Evolutionary conservation across 2,888 invertebrate genomes (phyloP), one percentile per base, ranked within the genome.

Genomic region (Trisateles emortualis): DNA sequence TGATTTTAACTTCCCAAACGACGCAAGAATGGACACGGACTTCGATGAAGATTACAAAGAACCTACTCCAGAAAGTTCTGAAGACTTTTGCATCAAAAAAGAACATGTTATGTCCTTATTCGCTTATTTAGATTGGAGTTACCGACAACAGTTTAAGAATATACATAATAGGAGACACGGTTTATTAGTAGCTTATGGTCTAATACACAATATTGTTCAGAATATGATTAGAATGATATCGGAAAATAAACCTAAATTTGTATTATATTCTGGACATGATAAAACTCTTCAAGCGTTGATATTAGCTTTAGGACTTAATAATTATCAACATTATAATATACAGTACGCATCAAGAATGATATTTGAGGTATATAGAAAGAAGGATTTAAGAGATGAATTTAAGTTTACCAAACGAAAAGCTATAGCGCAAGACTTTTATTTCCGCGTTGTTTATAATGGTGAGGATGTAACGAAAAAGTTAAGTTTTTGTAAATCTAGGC

Each of bases 241-340:
- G 0, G 96, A 96, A 41, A 95, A 94, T 53, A 95, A 94, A 53
- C 96, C 96, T 0, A 96, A 95, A 73, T 94, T 97, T 51, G 95
- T 97, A 0, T 76, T 98, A 0, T 98, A 97, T 79, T 98, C 98
- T 0, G 98, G 98, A 0, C 99, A 99, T 74, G 99, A 99, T 84
- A 96, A 97, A 76, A 98, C 98, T 0, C 79, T 99, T 30, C 96
- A 97, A 74, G 97, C 97, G 62, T 86, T 99, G 30, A 95, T 97
- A 1, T 93, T 96, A 1, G 97, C 98, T 0, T 81, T 99, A 41
- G 98, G 98, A 0, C 85, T 97, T 2, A 90, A 87, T 14, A 93
- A 92, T 51, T 94, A 94, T 54, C 94, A 94, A 40, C 93, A 95
- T 62, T 94, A 95, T 10, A 94, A 96, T 59, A 96, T 98, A 39